These are phyloP conservation scores for Muscicapa adusta DNA, from an alignment of 2,113 vertebrate genomes.

Conservation along the genomic window DNA sequence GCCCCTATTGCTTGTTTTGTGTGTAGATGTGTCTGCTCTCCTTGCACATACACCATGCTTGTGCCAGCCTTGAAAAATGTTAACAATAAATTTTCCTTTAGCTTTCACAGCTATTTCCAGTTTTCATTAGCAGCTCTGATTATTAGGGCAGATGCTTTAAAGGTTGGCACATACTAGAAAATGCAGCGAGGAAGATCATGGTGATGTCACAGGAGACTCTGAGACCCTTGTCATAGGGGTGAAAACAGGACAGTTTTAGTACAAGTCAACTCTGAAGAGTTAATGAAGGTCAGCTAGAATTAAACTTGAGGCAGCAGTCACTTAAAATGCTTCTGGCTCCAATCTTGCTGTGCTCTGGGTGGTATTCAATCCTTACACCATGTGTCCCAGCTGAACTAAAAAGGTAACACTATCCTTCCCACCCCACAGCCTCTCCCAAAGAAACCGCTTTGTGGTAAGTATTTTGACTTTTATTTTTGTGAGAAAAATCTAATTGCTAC, in stretches of 20 bases:
- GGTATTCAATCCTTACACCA: background rate
- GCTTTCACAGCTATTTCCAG: background rate
- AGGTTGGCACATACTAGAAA: background rate
- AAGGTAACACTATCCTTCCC: background rate
- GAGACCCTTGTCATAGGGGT: background rate
- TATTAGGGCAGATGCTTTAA: background rate
- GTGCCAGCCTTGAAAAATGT: background rate
- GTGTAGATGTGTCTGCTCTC: background rate
- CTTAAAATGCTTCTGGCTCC: background rate
- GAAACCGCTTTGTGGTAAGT: background rate
- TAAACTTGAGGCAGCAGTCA: background rate
- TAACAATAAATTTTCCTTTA: background rate
- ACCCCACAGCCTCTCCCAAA: background rate
- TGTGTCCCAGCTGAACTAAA: background rate
- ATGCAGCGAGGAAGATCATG: fast-evolving
- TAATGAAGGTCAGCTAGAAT: background rate
- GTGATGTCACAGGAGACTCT: fast-evolving
- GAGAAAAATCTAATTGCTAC: background rate
- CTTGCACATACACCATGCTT: background rate
- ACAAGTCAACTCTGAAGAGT: background rate
- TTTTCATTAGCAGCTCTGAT: background rate
- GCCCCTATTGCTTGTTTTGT: background rate
- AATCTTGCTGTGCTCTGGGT: background rate
- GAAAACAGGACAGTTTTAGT: background rate
- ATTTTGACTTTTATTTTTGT: background rate